Conservation (phyloP, 2,797 vertebrate species). For the Thalassophryne amazonica region DNA sequence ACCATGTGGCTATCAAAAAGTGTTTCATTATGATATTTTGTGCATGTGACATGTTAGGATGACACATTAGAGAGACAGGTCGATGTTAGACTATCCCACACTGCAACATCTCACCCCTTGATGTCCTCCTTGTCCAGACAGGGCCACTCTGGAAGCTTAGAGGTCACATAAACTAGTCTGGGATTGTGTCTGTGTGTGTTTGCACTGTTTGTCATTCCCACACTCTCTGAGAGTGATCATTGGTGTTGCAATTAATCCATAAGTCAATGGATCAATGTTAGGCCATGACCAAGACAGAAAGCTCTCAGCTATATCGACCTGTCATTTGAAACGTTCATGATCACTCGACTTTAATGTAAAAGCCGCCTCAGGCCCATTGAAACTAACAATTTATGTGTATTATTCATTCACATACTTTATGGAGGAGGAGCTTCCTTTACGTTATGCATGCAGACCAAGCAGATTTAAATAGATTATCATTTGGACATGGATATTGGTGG, state of each 20-base stretch:
- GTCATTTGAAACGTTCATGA: constrained; percentile 68
- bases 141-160: constrained; percentile 35
- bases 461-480: constrained; percentile 19
- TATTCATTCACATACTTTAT: constrained; percentile 5
- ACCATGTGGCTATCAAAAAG: too few species aligned
- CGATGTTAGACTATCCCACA: constrained; percentile 53
- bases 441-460: constrained; percentile 2
- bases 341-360: constrained; percentile 64
- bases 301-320: constrained; percentile 70
- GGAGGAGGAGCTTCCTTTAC: neutral
- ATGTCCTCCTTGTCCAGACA: constrained; percentile 29
- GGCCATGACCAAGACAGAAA: constrained; percentile 53
- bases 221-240: constrained; percentile 58
- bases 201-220: constrained; percentile 47
- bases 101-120: constrained; percentile 5
- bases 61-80: constrained; percentile 52
- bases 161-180: constrained; percentile 49
- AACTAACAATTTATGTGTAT: constrained; percentile 40
- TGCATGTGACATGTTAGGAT: neutral
- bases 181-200: constrained; percentile 9
- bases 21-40: neutral
- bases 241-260: constrained; percentile 68
- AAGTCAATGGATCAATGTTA: constrained; percentile 65
- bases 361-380: constrained; percentile 52
- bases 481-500: constrained; percentile 42